Evolutionary conservation across 2,113 vertebrate genomes (phyloP), one percentile per base, ranked within the genome.

Genomic region (Lota lota): DNA sequence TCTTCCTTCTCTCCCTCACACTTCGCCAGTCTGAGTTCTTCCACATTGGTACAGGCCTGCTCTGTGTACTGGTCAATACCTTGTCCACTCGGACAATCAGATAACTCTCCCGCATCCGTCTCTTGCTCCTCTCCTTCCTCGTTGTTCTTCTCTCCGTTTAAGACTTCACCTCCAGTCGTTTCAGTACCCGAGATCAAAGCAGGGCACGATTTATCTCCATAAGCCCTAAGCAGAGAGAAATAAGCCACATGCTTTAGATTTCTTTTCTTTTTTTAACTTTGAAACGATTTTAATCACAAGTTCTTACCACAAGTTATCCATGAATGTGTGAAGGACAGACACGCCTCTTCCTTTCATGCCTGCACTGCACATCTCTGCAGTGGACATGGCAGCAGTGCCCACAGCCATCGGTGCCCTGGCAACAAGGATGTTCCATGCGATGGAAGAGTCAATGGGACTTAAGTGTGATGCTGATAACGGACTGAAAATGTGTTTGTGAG

Each of bases 301-400:
- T 4, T 24, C 94, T 79, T 72, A 98, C 96, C 97, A 99, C 71
- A 99, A 88, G 69, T 92, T 89, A 88, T 99, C 97, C 91, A 91
- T 92, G 81, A 97, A 95, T 0, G 96, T 92, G 66, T 99, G 97
- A 59, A 98, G 84, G 72, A 98, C 83, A 61, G 84, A 92, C 78
- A 99, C 92, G 66, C 97, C 97, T 88, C 91, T 95, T 16, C 97
- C 97, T 62, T 96, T 99, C 95, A 99, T 95, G 3, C 93, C 93
- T 56, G 89, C 83, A 10, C 87, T 88, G 68, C 86, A 77, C 97
- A 99, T 99, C 80, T 96, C 94, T 6, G 81, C 72, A 5, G 89
- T 94, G 67, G 95, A 94, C 90, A 94, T 83, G 8, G 87, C 88
- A 47, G 94, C 95, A n/a, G 94, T 89, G 63, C 93, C 96, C 3